Percentiles rank a stretch among this genome's conserved stretches.
phyloP scores from a whole-genome alignment of 2,888 invertebrate species.

The Eueremaeus valkanovi region DNA sequence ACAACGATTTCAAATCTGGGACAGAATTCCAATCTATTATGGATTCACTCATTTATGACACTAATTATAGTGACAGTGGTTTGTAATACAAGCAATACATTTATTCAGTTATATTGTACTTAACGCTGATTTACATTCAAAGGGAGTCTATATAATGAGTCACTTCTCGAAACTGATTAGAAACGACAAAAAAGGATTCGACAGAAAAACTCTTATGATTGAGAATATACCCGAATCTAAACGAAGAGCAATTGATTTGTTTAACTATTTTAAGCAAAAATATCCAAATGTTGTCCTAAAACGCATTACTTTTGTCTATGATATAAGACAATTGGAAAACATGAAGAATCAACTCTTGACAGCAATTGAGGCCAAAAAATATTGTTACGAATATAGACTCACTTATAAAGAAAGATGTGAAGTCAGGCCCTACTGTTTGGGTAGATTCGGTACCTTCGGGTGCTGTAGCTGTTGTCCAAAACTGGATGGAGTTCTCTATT shows the following conservation, averaged over 20 bases:
- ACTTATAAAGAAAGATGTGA: not conserved
- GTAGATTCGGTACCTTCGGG: slow-evolving; percentile 47
- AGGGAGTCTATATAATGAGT: slow-evolving; percentile 28
- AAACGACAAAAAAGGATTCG: not conserved
- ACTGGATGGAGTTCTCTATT: slow-evolving; percentile 51
- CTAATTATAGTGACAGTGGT: slow-evolving; percentile 17
- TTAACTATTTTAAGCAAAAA: slow-evolving; percentile 9
- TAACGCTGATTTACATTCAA: not conserved
- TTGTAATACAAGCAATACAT: too few relatives aligned
- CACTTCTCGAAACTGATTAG: slow-evolving; percentile 27
- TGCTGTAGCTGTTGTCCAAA: slow-evolving; percentile 57
- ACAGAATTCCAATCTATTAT: slow-evolving; percentile 39
- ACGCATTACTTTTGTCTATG: slow-evolving; percentile 29
- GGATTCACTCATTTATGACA: slow-evolving; percentile 39
- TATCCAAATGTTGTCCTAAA: slow-evolving; percentile 33
- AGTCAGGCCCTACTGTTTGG: slow-evolving; percentile 19
- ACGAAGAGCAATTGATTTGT: not conserved
- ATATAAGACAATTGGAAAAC: slow-evolving; percentile 68
- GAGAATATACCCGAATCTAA: slow-evolving; percentile 25
- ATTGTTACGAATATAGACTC: slow-evolving; percentile 10
- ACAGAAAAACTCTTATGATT: slow-evolving; percentile 22
- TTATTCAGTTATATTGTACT: not conserved
- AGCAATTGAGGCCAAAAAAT: slow-evolving; percentile 24
- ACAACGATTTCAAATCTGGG: slow-evolving; percentile 83
- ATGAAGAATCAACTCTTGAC: slow-evolving; percentile 52